Base-by-base conservation (phyloP, 2,888 invertebrate species). In the Lycocerus yunnanus region DNA sequence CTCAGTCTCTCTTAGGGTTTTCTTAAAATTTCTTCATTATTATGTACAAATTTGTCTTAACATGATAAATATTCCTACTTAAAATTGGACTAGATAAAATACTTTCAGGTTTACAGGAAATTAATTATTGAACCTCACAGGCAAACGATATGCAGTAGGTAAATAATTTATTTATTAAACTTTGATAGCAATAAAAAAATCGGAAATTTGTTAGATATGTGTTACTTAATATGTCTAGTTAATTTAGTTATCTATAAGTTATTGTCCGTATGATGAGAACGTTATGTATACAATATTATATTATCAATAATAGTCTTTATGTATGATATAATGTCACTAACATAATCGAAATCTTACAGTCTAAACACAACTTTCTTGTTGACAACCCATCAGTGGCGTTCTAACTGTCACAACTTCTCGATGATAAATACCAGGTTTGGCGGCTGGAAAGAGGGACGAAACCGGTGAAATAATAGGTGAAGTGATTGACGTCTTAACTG, bases 401-500 rank as follows among this genome's bases (percentile, higher is more conserved):
- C 92, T 88, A 43, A 93, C 92, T 1, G 93, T 93, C 73, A 93
- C 93, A 14, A 93, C 91, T 85, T 93, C 93, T 82, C 92, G 88
- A 77, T 90, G 88, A 88, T 77, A 89, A 82, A 85, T 86, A 65
- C 89, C 89, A 78, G 69, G 86, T 83, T 83, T 82, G 66, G 83
- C 74, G 69, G 84, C 78, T n/a, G 87, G 85, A 78, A 86, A 86
- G 58, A 87, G 82, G 24, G 85, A 83, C 14, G 87, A 82, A 66
- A 84, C 86, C 58, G 88, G 87, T 43, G 89, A 89, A 77, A 89
- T 85, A 77, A 88, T 84, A 67, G 88, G 88, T 76, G 88, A 88
- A 76, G 87, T 87, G 78, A 87, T 85, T 78, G 86, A 85, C 69
- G 84, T 84, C 75, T 85, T 84, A 72, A 82, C 78, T 15, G 80